These are phyloP conservation scores for Pollicipes pollicipes DNA, from an alignment of 1,140 invertebrate species.

Conservation along the genomic window DNA sequence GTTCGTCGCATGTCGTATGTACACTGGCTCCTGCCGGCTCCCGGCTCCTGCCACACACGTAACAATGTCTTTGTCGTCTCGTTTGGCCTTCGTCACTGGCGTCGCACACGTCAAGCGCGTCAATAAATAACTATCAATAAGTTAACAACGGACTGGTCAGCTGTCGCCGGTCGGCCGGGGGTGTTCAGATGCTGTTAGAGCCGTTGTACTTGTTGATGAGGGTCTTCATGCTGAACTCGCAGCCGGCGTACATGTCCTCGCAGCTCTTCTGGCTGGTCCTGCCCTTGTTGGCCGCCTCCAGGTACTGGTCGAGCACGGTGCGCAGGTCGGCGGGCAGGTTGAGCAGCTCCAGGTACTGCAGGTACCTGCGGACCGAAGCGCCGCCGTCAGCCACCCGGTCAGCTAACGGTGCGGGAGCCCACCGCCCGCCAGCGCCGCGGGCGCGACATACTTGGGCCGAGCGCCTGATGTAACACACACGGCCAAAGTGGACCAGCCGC, in stretches of 20 bases:
- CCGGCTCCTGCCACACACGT: no score
- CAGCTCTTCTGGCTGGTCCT: constrained; percentile 20
- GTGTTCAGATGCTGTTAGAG: constrained; percentile 3
- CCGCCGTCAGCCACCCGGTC: neutral
- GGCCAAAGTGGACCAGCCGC: neutral
- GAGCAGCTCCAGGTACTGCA: constrained; percentile 20
- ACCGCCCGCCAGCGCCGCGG: no score
- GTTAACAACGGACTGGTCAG: constrained; percentile 1
- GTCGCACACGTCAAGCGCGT: neutral
- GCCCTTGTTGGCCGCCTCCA: constrained; percentile 22
- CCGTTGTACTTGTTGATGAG: constrained; percentile 20
- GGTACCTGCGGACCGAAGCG: constrained; percentile 18
- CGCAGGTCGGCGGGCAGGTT: constrained; percentile 20
- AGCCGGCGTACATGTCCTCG: constrained; percentile 20
- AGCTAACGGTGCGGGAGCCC: neutral
- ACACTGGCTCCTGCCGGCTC: neutral
- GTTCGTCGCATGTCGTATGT: neutral
- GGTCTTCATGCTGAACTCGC: constrained; percentile 23
- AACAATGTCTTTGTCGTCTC: no score
- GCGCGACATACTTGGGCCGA: neutral
- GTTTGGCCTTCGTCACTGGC: neutral
- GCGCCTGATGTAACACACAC: neutral
- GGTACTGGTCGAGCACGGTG: constrained; percentile 20
- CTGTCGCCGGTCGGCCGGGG: no score
- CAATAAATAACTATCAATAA: constrained; percentile 2